These are phyloP conservation scores for Coenonympha glycerion DNA, from an alignment of 2,888 invertebrate species.

Conservation along the genomic window DNA sequence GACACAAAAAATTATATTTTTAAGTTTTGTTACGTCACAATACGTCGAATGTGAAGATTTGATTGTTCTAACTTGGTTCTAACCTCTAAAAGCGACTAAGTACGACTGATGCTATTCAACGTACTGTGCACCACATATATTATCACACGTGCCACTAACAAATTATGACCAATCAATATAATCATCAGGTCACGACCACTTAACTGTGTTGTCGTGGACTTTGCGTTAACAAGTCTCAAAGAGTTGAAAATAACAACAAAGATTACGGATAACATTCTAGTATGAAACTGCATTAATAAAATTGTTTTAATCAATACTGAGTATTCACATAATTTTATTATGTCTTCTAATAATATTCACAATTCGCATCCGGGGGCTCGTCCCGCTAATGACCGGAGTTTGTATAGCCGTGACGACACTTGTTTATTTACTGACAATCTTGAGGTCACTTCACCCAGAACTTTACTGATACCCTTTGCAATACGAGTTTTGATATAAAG, in stretches of 20 bases:
- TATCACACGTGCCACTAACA: neutral
- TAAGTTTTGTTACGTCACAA: too few species aligned
- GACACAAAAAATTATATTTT: too few species aligned
- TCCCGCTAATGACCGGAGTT: slow-evolving; percentile 32
- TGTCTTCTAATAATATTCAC: slow-evolving; percentile 6
- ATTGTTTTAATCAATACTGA: neutral
- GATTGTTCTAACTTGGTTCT: too few species aligned
- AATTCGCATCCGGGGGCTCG: slow-evolving; percentile 48
- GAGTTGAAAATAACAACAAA: neutral
- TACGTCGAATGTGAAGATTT: too few species aligned
- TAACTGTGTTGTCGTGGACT: neutral
- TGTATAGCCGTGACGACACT: slow-evolving; percentile 23
- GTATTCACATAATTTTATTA: slow-evolving; percentile 18
- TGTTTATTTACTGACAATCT: slow-evolving; percentile 25
- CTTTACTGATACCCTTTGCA: slow-evolving; percentile 47
- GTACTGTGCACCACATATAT: too few species aligned
- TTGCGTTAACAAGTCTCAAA: neutral
- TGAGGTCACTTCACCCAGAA: slow-evolving; percentile 34
- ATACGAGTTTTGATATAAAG: slow-evolving; percentile 49
- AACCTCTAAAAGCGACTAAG: too few species aligned
- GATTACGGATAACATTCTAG: neutral
- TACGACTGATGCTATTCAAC: too few species aligned
- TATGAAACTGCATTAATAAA: neutral
- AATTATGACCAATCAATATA: neutral
- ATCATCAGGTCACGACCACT: neutral